These are phyloP conservation scores for Muscidifurax raptorellus DNA, from an alignment of 1,140 invertebrate species.

Conservation along the genomic window DNA sequence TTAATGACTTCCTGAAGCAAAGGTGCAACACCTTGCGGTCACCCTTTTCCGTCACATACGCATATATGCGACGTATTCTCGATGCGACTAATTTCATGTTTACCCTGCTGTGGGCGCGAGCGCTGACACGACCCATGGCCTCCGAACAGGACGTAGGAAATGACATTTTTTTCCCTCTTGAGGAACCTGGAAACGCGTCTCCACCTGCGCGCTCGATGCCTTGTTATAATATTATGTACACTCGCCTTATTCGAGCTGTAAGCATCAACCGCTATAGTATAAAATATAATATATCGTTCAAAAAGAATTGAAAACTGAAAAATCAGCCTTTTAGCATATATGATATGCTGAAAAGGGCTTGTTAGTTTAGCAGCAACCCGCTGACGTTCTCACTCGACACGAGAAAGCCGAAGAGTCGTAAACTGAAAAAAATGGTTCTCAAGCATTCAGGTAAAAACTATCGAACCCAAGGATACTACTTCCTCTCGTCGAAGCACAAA, in stretches of 20 bases:
- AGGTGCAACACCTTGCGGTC: constrained; percentile 43
- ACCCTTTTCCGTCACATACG: constrained; percentile 25
- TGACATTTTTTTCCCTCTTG: constrained; percentile 35
- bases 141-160: constrained; percentile 38
- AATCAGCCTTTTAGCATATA: too few species aligned
- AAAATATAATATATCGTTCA: too few species aligned
- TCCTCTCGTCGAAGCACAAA: background rate
- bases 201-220: constrained; percentile 6
- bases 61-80: background rate
- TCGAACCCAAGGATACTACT: background rate
- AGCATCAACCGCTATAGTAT: background rate
- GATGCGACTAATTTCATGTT: constrained; percentile 48
- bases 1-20: constrained; percentile 47
- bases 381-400: background rate
- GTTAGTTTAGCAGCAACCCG: background rate
- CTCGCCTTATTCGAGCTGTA: background rate
- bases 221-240: background rate
- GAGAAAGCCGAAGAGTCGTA: background rate
- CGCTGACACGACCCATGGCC: background rate
- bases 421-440: background rate
- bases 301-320: too few species aligned
- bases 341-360: too few species aligned
- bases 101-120: background rate
- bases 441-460: background rate
- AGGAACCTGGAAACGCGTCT: background rate